Evolutionary conservation across 2,113 vertebrate genomes (phyloP).

Genomic region (Notothenia coriiceps): DNA sequence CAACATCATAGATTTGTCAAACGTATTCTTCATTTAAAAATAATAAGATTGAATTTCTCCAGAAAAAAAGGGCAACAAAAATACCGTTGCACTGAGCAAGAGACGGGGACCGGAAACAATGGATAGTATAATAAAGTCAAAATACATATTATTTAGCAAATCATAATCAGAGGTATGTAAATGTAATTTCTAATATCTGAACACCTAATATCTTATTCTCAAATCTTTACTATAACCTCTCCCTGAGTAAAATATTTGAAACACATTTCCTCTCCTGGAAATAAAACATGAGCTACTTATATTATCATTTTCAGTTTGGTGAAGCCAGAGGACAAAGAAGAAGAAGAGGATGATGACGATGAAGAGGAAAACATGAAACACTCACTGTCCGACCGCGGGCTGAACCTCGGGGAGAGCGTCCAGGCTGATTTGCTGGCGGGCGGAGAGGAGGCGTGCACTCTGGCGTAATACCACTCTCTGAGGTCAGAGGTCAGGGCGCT

Average conservation of each 20-base stretch:
- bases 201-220: too few species aligned
- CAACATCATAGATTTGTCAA: too few species aligned
- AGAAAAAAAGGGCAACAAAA: too few species aligned
- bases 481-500: conserved; percentile 77
- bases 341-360: not conserved
- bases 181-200: too few species aligned
- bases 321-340: not conserved
- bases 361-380: not conserved
- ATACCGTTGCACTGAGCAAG: too few species aligned
- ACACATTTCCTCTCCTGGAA: not conserved
- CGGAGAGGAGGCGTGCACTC: conserved; percentile 60
- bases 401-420: conserved; percentile 79
- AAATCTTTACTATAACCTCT: too few species aligned
- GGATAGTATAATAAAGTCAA: too few species aligned
- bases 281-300: not conserved
- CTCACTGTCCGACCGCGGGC: conserved; percentile 84
- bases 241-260: not conserved
- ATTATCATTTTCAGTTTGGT: not conserved
- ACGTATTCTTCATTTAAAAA: too few species aligned
- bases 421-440: conserved; percentile 71
- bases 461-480: conserved; percentile 85
- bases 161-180: too few species aligned
- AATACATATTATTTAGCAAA: too few species aligned
- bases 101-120: too few species aligned
- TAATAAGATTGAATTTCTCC: too few species aligned